These are phyloP conservation scores for Musca vetustissima DNA, from an alignment of 1,140 invertebrate genomes.

Conservation along the genomic window DNA sequence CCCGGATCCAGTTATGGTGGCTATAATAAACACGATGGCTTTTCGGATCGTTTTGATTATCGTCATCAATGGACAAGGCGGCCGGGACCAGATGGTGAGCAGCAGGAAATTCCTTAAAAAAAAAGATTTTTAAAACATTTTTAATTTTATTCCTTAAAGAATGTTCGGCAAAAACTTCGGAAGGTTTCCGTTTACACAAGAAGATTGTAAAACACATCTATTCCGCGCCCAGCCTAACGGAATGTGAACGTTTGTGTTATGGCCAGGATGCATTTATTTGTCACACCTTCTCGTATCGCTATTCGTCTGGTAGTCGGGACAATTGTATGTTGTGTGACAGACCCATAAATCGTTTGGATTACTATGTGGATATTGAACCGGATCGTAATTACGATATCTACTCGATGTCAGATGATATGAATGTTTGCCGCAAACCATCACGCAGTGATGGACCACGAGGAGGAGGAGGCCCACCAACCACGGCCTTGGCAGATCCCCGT, in stretches of 20 bases:
- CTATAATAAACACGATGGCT: slow-evolving; percentile 38
- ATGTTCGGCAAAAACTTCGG: slow-evolving; percentile 71
- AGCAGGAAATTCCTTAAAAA: too few relatives aligned
- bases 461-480: slow-evolving; percentile 29
- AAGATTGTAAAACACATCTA: slow-evolving; percentile 66
- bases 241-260: slow-evolving; percentile 73
- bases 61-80: slow-evolving; percentile 46
- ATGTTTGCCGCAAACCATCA: slow-evolving; percentile 55
- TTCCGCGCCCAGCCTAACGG: slow-evolving; percentile 66
- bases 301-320: slow-evolving; percentile 57
- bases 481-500: slow-evolving; percentile 45
- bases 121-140: too few relatives aligned
- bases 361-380: slow-evolving; percentile 72
- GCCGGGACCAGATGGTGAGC: slow-evolving; percentile 49
- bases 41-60: slow-evolving; percentile 44
- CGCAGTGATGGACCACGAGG: slow-evolving; percentile 31
- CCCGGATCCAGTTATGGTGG: slow-evolving; percentile 49
- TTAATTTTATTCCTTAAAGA: slow-evolving; percentile 56
- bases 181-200: slow-evolving; percentile 71
- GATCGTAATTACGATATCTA: slow-evolving; percentile 80
- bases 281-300: slow-evolving; percentile 73
- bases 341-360: slow-evolving; percentile 66
- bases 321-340: slow-evolving; percentile 76
- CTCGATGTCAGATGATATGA: slow-evolving; percentile 64
- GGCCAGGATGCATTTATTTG: slow-evolving; percentile 71